Percentiles rank a stretch among this genome's conserved stretches.
phyloP scores from a whole-genome alignment of 2,888 invertebrate species.

The Capitulum mitella region DNA sequence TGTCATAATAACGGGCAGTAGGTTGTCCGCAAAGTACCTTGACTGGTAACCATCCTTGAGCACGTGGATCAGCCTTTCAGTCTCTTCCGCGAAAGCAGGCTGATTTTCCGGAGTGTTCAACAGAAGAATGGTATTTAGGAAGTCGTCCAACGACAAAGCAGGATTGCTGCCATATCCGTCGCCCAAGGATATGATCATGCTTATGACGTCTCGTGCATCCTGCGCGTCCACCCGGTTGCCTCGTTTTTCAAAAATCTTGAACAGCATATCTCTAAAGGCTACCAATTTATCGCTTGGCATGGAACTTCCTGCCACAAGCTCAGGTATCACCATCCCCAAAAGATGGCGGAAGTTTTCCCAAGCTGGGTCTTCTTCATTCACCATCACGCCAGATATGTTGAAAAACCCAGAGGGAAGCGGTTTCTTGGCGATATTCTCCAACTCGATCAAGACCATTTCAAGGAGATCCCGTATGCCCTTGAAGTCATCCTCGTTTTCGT shows the following conservation, averaged over 20 bases:
- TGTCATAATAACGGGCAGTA: background rate
- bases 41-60: background rate
- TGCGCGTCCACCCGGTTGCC: no score
- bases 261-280: background rate
- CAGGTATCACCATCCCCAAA: no score
- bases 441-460: background rate
- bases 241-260: no score
- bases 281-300: background rate
- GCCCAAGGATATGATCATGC: background rate
- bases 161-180: background rate
- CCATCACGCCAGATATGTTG: no score
- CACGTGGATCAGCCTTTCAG: background rate
- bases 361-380: no score
- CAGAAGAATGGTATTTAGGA: background rate
- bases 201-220: background rate
- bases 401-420: no score
- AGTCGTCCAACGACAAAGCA: background rate
- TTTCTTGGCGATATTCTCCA: no score
- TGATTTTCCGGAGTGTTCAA: background rate
- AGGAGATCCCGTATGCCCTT: background rate
- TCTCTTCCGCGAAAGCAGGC: background rate
- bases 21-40: background rate
- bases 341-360: no score
- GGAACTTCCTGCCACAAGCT: background rate
- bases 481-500: no score